Percentiles rank a stretch among this genome's conserved stretches.
These are phyloP conservation scores for Agonopterix alstromeriana DNA, from an alignment of 2,888 invertebrate genomes.

Conservation along the genomic window DNA sequence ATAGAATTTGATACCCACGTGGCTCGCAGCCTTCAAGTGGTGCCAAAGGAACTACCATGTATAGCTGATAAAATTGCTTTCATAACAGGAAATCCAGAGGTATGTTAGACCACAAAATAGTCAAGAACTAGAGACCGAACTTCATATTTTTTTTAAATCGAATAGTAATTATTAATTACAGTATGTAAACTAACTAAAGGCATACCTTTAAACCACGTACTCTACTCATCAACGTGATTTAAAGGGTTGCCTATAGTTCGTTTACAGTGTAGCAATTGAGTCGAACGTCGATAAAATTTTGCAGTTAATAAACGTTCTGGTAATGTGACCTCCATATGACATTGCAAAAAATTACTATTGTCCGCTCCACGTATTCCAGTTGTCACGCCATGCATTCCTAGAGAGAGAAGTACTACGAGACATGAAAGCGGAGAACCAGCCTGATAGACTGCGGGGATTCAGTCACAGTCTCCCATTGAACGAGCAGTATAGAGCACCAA, in stretches of 20 bases:
- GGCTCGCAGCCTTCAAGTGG: constrained; percentile 69
- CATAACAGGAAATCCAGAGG: constrained; percentile 62
- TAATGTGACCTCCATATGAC: too few species aligned
- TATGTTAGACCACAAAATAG: constrained; percentile 17
- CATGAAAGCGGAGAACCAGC: constrained; percentile 53
- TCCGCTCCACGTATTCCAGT: constrained; percentile 21
- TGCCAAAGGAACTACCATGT: constrained; percentile 76
- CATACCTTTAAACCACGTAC: too few species aligned
- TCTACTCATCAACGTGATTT: too few species aligned
- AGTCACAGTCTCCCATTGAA: constrained; percentile 58
- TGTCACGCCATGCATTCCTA: constrained; percentile 40
- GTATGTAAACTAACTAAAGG: too few species aligned
- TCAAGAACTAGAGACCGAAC: too few species aligned
- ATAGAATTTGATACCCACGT: constrained; percentile 77
- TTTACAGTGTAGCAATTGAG: too few species aligned
- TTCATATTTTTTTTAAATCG: too few species aligned
- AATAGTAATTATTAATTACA: too few species aligned
- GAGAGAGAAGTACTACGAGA: constrained; percentile 67
- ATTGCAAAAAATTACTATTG: too few species aligned
- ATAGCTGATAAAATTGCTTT: constrained; percentile 75
- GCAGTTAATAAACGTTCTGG: too few species aligned
- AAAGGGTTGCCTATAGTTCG: too few species aligned
- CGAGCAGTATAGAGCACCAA: constrained; percentile 65
- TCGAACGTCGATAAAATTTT: too few species aligned
- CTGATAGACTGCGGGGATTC: constrained; percentile 60